phyloP scores from a whole-genome alignment of 2,113 vertebrate species.

The Gavia stellata region DNA sequence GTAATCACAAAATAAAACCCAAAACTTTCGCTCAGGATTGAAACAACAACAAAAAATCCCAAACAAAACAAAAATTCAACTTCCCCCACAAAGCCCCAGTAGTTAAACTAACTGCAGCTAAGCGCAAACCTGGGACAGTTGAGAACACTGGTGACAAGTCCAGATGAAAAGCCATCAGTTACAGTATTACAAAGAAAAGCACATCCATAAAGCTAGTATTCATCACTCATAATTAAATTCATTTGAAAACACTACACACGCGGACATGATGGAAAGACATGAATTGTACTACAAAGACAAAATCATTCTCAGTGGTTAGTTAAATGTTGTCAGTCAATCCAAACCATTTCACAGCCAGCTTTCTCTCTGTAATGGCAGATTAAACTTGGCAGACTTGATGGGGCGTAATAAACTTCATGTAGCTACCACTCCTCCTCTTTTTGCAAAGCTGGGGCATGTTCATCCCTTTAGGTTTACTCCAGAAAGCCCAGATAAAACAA shows the following conservation, averaged over 20 bases:
- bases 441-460: constrained; percentile 1
- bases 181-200: not conserved
- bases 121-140: not conserved
- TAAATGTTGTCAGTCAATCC: constrained; percentile 66
- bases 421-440: constrained; percentile 29
- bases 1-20: not conserved
- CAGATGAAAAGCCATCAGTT: not conserved
- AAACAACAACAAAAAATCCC: not conserved
- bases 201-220: not conserved
- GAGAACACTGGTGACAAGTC: not conserved
- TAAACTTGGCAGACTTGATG: constrained; percentile 66
- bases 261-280: not conserved
- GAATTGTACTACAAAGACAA: constrained; percentile 35
- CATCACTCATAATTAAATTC: constrained; percentile 24
- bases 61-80: not conserved
- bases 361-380: constrained; percentile 60
- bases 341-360: constrained; percentile 49
- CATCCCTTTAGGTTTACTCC: not conserved
- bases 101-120: not conserved
- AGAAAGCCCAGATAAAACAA: constrained; percentile 24
- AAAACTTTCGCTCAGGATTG: not conserved
- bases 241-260: constrained; percentile 12
- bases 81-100: not conserved
- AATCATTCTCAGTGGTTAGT: constrained; percentile 46
- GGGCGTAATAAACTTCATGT: constrained; percentile 46